These are phyloP conservation scores for Lophotis ruficrista DNA, from an alignment of 2,113 vertebrate genomes.

Conservation along the genomic window DNA sequence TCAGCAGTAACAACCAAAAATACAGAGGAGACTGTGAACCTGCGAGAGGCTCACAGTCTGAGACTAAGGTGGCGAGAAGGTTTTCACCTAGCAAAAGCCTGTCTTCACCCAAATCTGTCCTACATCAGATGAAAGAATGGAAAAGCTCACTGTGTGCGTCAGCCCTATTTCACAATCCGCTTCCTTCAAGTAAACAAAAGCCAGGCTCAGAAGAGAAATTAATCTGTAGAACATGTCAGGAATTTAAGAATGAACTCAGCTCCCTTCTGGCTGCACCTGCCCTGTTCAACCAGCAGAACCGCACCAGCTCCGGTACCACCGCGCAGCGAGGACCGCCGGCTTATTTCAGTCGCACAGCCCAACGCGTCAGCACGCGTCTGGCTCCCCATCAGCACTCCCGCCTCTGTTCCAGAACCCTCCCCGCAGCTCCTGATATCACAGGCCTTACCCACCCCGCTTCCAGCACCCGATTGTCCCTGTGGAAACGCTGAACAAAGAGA, in stretches of 20 bases:
- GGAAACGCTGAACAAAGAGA: neutral
- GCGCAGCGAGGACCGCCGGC: neutral
- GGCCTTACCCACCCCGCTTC: neutral
- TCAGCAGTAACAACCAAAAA: neutral
- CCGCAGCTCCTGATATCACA: neutral
- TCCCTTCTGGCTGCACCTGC: neutral
- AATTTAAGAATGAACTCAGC: neutral
- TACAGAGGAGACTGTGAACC: neutral
- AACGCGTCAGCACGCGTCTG: fast-evolving
- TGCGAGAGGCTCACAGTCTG: neutral
- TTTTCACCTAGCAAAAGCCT: neutral
- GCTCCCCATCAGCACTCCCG: neutral
- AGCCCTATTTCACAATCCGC: neutral
- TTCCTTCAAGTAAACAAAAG: neutral
- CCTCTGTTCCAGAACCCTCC: neutral
- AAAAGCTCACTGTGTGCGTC: fast-evolving
- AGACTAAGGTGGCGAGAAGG: no score
- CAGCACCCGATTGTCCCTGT: neutral
- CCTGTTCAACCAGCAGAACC: neutral
- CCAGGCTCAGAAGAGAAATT: neutral
- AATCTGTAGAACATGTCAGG: neutral
- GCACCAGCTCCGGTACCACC: neutral
- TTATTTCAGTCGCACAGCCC: fast-evolving
- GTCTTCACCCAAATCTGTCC: neutral
- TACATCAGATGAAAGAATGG: fast-evolving